These are phyloP conservation scores for Python bivittatus DNA, from an alignment of 2,113 vertebrate genomes.

Conservation along the genomic window DNA sequence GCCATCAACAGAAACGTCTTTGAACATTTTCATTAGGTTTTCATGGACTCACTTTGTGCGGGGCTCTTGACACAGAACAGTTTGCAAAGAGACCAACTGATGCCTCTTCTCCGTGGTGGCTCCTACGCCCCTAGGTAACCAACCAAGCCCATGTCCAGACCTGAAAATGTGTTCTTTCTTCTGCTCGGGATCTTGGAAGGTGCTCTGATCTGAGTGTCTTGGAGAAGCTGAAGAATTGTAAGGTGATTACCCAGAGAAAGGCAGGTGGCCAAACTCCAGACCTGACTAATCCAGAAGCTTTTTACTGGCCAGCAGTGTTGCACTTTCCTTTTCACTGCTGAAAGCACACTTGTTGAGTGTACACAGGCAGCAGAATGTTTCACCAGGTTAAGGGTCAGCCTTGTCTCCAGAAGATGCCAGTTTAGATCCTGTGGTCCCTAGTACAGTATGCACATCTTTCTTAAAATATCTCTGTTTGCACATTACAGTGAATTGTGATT, in stretches of 20 bases:
- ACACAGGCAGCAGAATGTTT: too few species aligned
- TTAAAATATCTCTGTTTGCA: constrained; percentile 72
- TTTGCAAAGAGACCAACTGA: too few species aligned
- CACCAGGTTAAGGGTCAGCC: too few species aligned
- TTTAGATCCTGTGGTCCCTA: not conserved
- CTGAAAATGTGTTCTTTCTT: not conserved
- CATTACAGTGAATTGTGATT: constrained; percentile 74
- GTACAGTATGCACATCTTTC: constrained; percentile 48
- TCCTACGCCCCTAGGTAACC: too few species aligned
- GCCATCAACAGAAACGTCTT: not conserved
- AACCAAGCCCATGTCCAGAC: not conserved
- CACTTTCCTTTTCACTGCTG: not conserved
- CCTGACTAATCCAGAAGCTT: not conserved
- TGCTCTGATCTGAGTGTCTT: not conserved
- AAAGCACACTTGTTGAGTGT: too few species aligned
- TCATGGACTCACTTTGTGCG: not conserved
- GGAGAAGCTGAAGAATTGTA: not conserved
- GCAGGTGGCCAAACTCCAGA: too few species aligned
- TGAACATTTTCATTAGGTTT: not conserved
- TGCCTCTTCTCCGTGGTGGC: too few species aligned
- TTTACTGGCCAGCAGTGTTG: not conserved
- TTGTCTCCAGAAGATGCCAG: not conserved
- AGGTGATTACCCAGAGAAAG: not conserved
- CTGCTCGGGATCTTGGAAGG: not conserved
- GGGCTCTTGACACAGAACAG: too few species aligned